phyloP scores from a whole-genome alignment of 2,797 vertebrate species.

The Cygnus olor region DNA sequence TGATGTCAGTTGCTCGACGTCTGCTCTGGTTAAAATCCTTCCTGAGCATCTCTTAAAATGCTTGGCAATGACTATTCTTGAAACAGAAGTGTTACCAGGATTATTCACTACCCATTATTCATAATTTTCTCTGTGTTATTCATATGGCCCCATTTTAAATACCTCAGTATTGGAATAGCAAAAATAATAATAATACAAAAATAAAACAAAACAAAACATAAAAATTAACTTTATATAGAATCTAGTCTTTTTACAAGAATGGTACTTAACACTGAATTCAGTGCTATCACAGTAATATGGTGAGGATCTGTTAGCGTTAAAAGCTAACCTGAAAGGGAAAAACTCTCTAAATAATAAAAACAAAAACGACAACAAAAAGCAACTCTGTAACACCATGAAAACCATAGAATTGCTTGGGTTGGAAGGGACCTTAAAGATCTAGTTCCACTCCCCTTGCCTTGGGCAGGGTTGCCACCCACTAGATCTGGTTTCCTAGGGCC shows the following conservation, averaged over 20 bases:
- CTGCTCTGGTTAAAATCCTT: background rate
- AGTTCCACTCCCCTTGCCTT: too few species aligned
- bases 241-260: background rate
- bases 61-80: background rate
- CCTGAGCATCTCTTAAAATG: background rate
- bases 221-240: background rate
- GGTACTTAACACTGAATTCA: background rate
- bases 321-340: background rate
- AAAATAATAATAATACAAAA: background rate
- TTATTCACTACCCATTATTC: background rate
- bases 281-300: background rate
- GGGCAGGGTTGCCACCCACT: too few species aligned
- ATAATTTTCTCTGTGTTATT: background rate
- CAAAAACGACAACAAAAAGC: background rate
- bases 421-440: too few species aligned
- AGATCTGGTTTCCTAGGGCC: too few species aligned
- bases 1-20: too few species aligned
- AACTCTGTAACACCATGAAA: background rate
- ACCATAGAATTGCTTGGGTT: background rate
- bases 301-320: background rate
- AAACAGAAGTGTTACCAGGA: background rate
- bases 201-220: too few species aligned
- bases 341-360: background rate
- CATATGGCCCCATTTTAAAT: background rate
- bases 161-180: background rate